Evolutionary conservation across 2,888 invertebrate species (phyloP).

Genomic region (Acanthoscelides obtectus): DNA sequence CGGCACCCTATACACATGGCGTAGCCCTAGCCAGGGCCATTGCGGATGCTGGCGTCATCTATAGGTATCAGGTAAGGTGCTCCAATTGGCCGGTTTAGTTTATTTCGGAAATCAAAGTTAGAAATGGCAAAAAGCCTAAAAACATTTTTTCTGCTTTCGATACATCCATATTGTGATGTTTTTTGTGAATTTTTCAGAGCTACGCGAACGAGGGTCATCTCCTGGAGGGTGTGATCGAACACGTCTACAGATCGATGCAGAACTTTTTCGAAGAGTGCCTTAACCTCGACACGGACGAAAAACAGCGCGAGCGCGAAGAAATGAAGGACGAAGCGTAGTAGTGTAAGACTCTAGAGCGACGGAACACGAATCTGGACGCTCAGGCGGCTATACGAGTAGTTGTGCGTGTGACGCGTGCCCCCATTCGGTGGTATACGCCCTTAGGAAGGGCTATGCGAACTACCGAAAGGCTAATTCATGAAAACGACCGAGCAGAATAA

Average conservation of each 20-base stretch:
- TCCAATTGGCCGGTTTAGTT: not conserved
- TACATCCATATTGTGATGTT: not conserved
- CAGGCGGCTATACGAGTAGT: not conserved
- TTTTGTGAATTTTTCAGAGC: constrained; percentile 56
- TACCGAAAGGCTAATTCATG: not conserved
- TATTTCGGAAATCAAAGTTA: too few relatives aligned
- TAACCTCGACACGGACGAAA: constrained; percentile 76
- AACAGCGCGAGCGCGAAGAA: constrained; percentile 40
- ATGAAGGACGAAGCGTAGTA: constrained; percentile 34
- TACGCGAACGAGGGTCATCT: constrained; percentile 91
- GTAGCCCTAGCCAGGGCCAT: constrained; percentile 84
- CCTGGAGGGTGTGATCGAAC: constrained; percentile 76
- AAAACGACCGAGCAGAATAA: too few relatives aligned
- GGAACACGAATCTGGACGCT: not conserved
- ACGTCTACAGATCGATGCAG: constrained; percentile 91
- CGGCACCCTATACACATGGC: constrained; percentile 92
- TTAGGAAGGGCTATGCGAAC: not conserved
- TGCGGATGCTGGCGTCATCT: constrained; percentile 82
- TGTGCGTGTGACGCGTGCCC: not conserved
- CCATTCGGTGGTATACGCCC: not conserved
- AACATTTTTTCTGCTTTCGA: not conserved
- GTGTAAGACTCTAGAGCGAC: not conserved
- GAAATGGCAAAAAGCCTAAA: too few relatives aligned
- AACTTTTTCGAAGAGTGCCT: constrained; percentile 88
- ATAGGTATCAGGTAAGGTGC: constrained; percentile 77